Evolutionary conservation across 1,140 invertebrate genomes (phyloP).

Genomic region (Metopolophium dirhodum): DNA sequence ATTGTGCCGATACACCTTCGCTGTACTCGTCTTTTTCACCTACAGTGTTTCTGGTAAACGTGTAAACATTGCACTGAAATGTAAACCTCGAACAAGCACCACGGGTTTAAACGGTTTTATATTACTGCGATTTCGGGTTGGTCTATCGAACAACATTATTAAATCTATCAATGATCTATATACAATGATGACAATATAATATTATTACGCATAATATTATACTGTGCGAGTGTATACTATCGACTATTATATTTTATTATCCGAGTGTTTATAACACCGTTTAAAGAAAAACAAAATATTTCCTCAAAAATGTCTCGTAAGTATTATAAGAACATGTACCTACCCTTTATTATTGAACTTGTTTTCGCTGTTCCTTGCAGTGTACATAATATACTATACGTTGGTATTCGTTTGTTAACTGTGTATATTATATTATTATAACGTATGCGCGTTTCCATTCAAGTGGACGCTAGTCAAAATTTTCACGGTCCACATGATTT

Average conservation of each 20-base stretch:
- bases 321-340: background rate
- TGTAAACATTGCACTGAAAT: background rate
- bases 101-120: background rate
- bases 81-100: background rate
- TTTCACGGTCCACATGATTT: slow-evolving; percentile 34
- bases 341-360: background rate
- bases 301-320: background rate
- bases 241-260: background rate
- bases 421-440: background rate
- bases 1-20: background rate
- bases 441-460: slow-evolving; percentile 14
- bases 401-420: background rate
- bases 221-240: background rate
- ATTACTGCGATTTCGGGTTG: background rate
- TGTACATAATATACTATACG: background rate
- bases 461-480: slow-evolving; percentile 29
- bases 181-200: background rate
- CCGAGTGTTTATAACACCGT: background rate
- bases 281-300: slow-evolving; percentile 22
- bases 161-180: background rate
- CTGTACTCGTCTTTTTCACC: background rate
- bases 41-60: background rate
- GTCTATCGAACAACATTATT: background rate
- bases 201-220: background rate
- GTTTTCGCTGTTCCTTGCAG: background rate